Evolutionary conservation across 2,888 invertebrate genomes (phyloP).

Genomic region (Chrysolina americana): DNA sequence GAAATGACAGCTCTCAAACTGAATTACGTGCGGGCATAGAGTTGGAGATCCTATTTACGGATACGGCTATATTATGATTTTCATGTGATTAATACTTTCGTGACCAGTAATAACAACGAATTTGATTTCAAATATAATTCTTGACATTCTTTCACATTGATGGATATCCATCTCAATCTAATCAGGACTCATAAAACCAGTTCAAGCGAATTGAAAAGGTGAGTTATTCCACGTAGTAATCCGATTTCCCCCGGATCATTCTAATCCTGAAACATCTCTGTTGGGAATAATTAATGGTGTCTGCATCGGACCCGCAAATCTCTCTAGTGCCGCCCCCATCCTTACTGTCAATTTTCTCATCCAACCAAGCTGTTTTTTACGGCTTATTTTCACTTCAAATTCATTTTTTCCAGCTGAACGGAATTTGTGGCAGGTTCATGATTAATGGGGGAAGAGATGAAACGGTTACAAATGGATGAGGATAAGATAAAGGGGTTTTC

Average conservation of each 20-base stretch:
- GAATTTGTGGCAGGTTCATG: slow-evolving; percentile 37
- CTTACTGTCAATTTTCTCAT: slow-evolving; percentile 19
- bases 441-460: slow-evolving; percentile 40
- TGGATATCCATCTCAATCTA: too few relatives aligned
- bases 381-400: slow-evolving; percentile 42
- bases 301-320: slow-evolving; percentile 26
- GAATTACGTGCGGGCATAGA: too few relatives aligned
- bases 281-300: slow-evolving; percentile 40
- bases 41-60: too few relatives aligned
- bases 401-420: slow-evolving; percentile 41
- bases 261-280: slow-evolving; percentile 36
- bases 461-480: slow-evolving; percentile 39
- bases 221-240: neutral
- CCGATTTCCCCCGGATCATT: slow-evolving; percentile 27
- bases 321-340: slow-evolving; percentile 12
- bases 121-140: too few relatives aligned
- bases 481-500: slow-evolving; percentile 40
- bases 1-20: too few relatives aligned
- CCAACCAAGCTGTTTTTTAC: slow-evolving; percentile 37
- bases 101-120: too few relatives aligned
- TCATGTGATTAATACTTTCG: too few relatives aligned
- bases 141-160: too few relatives aligned
- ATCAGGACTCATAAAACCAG: neutral
- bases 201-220: neutral
- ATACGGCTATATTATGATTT: too few relatives aligned